Percentiles rank a stretch among this genome's conserved stretches.
Conservation (phyloP, 2,888 invertebrate species). For the Bombylius discolor region DNA sequence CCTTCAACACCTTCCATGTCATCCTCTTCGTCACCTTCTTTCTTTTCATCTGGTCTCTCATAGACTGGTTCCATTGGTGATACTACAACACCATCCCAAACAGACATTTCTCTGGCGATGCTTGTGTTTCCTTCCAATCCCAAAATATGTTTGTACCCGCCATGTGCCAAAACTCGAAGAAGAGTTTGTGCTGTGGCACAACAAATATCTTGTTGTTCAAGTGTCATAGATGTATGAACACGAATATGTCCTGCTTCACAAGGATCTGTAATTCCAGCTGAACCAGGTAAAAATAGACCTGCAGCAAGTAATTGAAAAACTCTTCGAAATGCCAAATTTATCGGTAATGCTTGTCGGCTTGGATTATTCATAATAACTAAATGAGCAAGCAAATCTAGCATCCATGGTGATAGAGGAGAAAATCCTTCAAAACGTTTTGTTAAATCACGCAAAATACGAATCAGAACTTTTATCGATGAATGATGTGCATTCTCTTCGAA, state of each 20-base stretch:
- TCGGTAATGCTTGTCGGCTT: constrained; percentile 77
- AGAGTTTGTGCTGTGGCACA: constrained; percentile 83
- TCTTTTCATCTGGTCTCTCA: constrained; percentile 61
- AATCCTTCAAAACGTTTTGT: constrained; percentile 81
- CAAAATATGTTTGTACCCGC: constrained; percentile 83
- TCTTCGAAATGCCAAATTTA: constrained; percentile 81
- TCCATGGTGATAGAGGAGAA: constrained; percentile 88
- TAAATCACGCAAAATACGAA: constrained; percentile 86
- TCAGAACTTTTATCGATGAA: constrained; percentile 88
- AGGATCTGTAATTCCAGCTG: constrained; percentile 84
- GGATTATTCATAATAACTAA: constrained; percentile 96
- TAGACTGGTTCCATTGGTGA: constrained; percentile 91
- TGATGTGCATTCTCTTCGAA: constrained; percentile 97
- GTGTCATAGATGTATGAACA: constrained; percentile 78
- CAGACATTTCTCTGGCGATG: constrained; percentile 71
- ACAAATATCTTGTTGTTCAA: constrained; percentile 85
- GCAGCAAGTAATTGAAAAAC: constrained; percentile 84
- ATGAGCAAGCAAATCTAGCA: constrained; percentile 89
- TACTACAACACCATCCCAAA: constrained; percentile 94
- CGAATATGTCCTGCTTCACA: constrained; percentile 82
- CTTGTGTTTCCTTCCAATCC: constrained; percentile 46
- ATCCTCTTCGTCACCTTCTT: constrained; percentile 55
- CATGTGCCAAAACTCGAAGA: constrained; percentile 79
- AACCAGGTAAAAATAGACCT: constrained; percentile 90
- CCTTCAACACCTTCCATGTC: constrained; percentile 51